phyloP scores from a whole-genome alignment of 2,797 vertebrate species.

The Yasuhikotakia modesta region DNA sequence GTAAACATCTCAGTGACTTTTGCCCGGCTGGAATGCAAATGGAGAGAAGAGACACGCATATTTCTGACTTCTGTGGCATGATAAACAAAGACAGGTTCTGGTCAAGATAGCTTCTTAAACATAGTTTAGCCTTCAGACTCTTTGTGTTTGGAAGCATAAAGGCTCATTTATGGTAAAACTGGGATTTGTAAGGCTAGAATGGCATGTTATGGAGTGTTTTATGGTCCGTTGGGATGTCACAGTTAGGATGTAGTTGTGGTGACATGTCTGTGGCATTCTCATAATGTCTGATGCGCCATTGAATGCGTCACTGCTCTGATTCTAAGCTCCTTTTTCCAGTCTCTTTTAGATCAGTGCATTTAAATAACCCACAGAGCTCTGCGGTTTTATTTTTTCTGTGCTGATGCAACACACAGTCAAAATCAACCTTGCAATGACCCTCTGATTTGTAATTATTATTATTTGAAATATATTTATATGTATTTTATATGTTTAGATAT shows the following conservation, averaged over 20 bases:
- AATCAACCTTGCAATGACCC: background rate
- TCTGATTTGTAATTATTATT: background rate
- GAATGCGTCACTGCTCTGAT: conserved; percentile 41
- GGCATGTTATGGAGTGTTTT: conserved; percentile 41
- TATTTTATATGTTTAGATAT: no score
- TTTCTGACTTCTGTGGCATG: conserved; percentile 15
- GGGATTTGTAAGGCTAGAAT: background rate
- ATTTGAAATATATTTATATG: no score
- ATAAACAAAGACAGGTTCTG: conserved; percentile 34
- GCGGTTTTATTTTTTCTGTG: conserved; percentile 14
- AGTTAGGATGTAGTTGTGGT: conserved; percentile 48
- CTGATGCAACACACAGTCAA: conserved; percentile 21
- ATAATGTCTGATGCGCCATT: conserved; percentile 30
- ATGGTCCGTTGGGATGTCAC: conserved; percentile 28
- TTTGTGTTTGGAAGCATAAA: conserved; percentile 1
- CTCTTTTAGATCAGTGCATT: conserved; percentile 38
- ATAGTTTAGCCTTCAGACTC: background rate
- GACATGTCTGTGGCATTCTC: conserved; percentile 51
- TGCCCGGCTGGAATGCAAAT: conserved; percentile 54
- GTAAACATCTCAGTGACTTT: conserved; percentile 61
- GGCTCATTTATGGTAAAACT: background rate
- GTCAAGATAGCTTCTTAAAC: conserved; percentile 3
- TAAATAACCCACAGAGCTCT: conserved; percentile 51
- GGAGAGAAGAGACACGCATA: conserved; percentile 50
- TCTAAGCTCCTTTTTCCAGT: conserved; percentile 55